Conservation (phyloP, 2,113 vertebrate genomes). For the Lichenostomus cassidix region DNA sequence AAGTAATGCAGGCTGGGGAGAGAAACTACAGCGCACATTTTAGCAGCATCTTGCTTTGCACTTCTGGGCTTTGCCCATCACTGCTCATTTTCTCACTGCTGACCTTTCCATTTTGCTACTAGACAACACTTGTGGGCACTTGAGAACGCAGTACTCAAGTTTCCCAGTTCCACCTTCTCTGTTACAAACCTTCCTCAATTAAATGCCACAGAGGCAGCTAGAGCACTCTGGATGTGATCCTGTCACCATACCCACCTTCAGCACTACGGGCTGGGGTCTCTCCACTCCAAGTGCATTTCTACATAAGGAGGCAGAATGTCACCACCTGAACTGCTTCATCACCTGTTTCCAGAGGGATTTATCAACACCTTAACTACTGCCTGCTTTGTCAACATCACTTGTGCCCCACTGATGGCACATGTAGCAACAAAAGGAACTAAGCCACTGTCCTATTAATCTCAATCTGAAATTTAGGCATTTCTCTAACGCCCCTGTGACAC, state of each 20-base stretch:
- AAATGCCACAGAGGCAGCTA: background rate
- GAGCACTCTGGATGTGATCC: accelerated
- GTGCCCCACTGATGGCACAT: accelerated
- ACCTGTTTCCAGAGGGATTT: background rate
- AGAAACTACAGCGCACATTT: background rate
- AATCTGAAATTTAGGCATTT: background rate
- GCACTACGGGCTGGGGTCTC: accelerated
- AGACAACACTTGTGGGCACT: background rate
- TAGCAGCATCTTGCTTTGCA: background rate
- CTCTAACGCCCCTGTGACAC: background rate
- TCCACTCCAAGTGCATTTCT: background rate
- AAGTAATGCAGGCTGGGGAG: background rate
- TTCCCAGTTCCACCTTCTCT: background rate
- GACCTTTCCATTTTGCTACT: background rate
- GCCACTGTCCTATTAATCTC: background rate
- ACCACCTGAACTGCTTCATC: background rate
- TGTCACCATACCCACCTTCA: background rate
- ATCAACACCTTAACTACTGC: background rate
- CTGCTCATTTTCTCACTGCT: background rate
- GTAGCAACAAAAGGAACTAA: background rate
- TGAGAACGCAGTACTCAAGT: background rate
- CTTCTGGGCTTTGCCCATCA: background rate
- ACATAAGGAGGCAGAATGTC: background rate
- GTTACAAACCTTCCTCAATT: background rate
- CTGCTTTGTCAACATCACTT: background rate